Conservation (phyloP, 2,888 invertebrate species). For the Ennomos quercinarius region DNA sequence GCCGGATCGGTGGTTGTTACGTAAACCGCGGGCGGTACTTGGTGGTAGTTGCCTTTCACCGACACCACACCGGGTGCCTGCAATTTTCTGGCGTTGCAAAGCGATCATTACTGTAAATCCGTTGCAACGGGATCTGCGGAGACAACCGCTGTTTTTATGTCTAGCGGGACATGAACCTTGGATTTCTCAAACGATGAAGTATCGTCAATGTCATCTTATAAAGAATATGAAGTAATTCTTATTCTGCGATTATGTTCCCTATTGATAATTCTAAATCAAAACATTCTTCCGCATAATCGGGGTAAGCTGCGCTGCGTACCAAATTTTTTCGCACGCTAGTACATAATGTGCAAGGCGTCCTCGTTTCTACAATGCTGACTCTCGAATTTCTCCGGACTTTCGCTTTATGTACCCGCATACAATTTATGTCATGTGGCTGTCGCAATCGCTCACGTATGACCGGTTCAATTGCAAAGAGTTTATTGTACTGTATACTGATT, state of each 20-base stretch:
- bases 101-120: conserved; percentile 62
- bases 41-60: conserved; percentile 63
- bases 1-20: conserved; percentile 49
- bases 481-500: conserved; percentile 41
- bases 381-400: conserved; percentile 69
- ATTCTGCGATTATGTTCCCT: too few species aligned
- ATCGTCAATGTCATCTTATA: not conserved
- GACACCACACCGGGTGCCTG: conserved; percentile 53
- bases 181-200: conserved; percentile 3
- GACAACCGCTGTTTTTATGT: conserved; percentile 33
- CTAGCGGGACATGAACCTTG: conserved; percentile 33
- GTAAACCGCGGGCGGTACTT: conserved; percentile 61
- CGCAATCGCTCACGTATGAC: conserved; percentile 48
- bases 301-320: not conserved
- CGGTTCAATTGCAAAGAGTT: conserved; percentile 51
- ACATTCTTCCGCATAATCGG: not conserved
- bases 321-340: not conserved
- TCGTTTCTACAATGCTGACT: conserved; percentile 42
- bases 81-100: conserved; percentile 64
- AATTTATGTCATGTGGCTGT: conserved; percentile 57
- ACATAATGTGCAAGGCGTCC: conserved; percentile 32
- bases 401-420: conserved; percentile 53
- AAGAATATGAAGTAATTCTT: too few species aligned
- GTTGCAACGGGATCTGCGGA: conserved; percentile 54
- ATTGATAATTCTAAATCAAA: too few species aligned